Evolutionary conservation across 2,888 invertebrate species (phyloP).

Genomic region (Siphlonurus alternatus): DNA sequence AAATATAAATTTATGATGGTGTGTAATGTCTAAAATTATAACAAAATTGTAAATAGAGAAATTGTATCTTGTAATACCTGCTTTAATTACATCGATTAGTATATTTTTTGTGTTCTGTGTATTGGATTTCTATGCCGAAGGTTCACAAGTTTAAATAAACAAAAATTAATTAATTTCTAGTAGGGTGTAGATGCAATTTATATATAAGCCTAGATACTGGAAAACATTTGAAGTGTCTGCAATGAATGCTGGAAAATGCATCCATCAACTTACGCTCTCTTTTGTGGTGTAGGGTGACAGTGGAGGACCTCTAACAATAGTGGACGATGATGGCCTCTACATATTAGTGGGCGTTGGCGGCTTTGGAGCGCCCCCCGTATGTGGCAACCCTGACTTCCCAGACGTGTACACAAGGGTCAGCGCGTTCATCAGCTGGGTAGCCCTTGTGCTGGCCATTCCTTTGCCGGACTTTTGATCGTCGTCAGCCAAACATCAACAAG

Average conservation of each 20-base stretch:
- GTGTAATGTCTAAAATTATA: no score
- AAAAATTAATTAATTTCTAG: background rate
- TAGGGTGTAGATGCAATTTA: no score
- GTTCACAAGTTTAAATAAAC: background rate
- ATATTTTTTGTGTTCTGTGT: background rate
- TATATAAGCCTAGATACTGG: no score
- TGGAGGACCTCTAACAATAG: conserved; percentile 12
- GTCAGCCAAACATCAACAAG: no score
- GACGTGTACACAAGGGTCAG: conserved; percentile 11
- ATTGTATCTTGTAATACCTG: no score
- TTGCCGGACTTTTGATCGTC: background rate
- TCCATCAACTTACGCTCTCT: no score
- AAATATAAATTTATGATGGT: no score
- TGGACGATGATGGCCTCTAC: conserved; percentile 9
- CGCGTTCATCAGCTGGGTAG: conserved; percentile 10
- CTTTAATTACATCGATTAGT: no score
- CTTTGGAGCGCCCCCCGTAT: conserved; percentile 10
- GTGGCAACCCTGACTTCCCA: conserved; percentile 10
- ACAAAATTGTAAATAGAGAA: no score
- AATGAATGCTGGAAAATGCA: no score
- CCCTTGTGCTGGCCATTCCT: conserved; percentile 9
- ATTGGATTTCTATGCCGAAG: background rate
- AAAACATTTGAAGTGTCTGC: no score
- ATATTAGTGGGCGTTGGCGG: conserved; percentile 9
- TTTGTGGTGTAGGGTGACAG: conserved; percentile 13